Conservation (phyloP, 2,888 invertebrate species). For the Argyra leucocephala region DNA sequence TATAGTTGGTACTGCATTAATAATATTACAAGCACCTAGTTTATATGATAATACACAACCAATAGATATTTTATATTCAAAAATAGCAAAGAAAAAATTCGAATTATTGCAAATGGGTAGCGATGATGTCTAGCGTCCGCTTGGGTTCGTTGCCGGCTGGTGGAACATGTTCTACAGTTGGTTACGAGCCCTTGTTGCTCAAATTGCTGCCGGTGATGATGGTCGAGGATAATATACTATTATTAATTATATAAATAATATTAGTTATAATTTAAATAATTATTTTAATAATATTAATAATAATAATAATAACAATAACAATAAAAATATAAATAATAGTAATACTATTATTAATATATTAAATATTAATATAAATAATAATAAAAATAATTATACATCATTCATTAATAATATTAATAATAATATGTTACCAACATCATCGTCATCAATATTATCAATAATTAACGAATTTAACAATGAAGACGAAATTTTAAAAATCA, state of each 20-base stretch:
- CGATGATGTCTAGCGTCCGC: conserved; percentile 44
- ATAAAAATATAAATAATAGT: neutral
- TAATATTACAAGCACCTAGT: conserved; percentile 83
- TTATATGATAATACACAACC: conserved; percentile 84
- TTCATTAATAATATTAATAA: neutral
- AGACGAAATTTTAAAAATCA: neutral
- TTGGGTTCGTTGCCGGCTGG: conserved; percentile 50
- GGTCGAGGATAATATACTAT: conserved; percentile 41
- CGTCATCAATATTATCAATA: neutral
- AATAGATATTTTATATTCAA: conserved; percentile 81
- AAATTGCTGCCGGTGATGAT: conserved; percentile 44
- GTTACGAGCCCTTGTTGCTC: conserved; percentile 58
- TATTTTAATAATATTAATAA: neutral
- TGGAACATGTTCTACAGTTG: conserved; percentile 60
- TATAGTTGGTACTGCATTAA: conserved; percentile 77
- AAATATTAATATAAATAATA: neutral
- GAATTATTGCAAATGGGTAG: conserved; percentile 80
- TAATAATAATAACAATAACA: neutral
- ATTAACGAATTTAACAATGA: neutral
- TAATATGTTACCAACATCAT: neutral
- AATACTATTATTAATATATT: neutral
- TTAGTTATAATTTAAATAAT: conserved; percentile 6
- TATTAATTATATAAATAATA: neutral
- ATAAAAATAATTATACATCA: no score
- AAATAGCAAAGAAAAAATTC: conserved; percentile 83